A percentile compares a stretch with the other conserved stretches of the same genome.
phyloP scores from a whole-genome alignment of 2,888 invertebrate species.

The Candidula unifasciata region DNA sequence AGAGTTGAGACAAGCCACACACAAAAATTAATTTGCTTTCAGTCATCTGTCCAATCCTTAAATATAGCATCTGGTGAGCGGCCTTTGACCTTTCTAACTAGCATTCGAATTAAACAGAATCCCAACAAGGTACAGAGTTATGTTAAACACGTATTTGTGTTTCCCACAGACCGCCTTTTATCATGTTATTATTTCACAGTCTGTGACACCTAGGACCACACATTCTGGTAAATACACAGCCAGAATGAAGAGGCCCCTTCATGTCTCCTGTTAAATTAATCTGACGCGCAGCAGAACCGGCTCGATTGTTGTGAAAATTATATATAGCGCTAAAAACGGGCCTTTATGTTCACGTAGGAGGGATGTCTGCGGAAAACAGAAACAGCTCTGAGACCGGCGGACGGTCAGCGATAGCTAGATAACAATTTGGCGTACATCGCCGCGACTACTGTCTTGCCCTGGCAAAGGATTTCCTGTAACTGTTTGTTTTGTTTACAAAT shows the following conservation, averaged over 20 bases:
- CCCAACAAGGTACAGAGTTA: neutral
- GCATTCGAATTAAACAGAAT: no score
- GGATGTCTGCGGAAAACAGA: neutral
- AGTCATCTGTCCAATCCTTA: neutral
- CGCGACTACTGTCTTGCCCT: neutral
- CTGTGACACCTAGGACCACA: slow-evolving; percentile 19
- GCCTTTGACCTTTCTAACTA: slow-evolving; percentile 2
- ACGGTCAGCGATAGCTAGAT: neutral
- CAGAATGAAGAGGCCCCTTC: neutral
- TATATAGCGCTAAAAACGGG: neutral
- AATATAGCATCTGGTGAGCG: neutral
- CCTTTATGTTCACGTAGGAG: slow-evolving; percentile 1
- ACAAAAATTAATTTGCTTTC: no score
- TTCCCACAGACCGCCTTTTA: neutral
- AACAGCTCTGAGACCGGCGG: neutral
- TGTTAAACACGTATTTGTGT: no score
- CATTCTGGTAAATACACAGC: slow-evolving; percentile 15
- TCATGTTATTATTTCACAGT: neutral
- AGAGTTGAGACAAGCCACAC: no score
- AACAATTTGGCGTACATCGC: neutral
- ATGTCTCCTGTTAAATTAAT: slow-evolving; percentile 17
- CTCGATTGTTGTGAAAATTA: neutral
- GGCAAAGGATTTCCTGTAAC: neutral
- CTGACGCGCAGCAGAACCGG: neutral
- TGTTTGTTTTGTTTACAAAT: neutral